Conservation (phyloP, 2,888 invertebrate genomes). For the Drosophila lutescens region DNA sequence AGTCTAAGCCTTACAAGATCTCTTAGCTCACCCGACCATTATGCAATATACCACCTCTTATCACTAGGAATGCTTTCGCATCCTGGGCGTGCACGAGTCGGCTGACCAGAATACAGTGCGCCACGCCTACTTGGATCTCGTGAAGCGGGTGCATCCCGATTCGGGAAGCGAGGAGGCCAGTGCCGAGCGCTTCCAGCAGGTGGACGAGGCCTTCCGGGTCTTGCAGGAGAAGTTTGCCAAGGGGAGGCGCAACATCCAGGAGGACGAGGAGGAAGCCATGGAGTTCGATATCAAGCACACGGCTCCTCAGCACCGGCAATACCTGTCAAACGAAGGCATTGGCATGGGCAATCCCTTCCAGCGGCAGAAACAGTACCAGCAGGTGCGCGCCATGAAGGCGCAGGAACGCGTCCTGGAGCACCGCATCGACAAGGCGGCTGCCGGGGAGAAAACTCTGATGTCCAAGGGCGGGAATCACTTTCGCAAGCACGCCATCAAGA, state of each 20-base stretch:
- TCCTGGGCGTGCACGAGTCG: constrained; percentile 88
- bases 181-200: constrained; percentile 89
- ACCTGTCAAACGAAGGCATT: constrained; percentile 91
- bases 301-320: constrained; percentile 92
- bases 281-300: constrained; percentile 91
- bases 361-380: constrained; percentile 91
- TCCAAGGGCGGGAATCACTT: constrained; percentile 85
- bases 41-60: constrained; percentile 6
- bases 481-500: constrained; percentile 90
- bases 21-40: neutral
- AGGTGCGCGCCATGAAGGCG: constrained; percentile 88
- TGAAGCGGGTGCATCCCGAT: constrained; percentile 94
- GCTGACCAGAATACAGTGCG: constrained; percentile 90
- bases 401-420: constrained; percentile 87
- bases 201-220: constrained; percentile 90
- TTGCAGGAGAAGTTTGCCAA: constrained; percentile 88
- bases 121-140: constrained; percentile 89
- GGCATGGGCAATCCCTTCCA: constrained; percentile 92
- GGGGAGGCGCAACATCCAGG: constrained; percentile 86
- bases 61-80: constrained; percentile 88
- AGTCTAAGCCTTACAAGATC: neutral
- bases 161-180: constrained; percentile 90
- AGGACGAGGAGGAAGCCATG: constrained; percentile 85
- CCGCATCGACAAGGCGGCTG: constrained; percentile 86
- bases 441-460: constrained; percentile 88